Base-by-base conservation (phyloP, 37 sponge, comb jelly and placozoan genomes). In the Cladorhizidae sp. region DNA sequence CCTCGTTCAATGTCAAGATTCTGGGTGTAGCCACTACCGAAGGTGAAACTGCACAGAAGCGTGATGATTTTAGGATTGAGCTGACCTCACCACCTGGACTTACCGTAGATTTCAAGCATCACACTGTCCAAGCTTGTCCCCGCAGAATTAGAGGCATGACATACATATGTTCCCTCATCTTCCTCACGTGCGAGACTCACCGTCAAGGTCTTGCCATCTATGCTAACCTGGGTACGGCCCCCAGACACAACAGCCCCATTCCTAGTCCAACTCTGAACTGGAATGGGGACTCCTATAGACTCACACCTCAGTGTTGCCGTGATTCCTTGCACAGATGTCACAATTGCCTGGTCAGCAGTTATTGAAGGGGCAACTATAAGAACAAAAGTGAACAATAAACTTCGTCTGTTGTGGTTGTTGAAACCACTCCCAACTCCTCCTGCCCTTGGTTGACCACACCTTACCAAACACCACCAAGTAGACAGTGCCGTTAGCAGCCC, bases 231-330 rank as follows among this genome's bases (percentile, higher is more conserved):
- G 73, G 33, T 52, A 31, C 63, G 41, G 21, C 45, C 70, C 43
- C 64, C 36, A 28, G 57, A 59, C 40, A 72, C 25, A n/a, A 25
- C 26, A 18, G n/a, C 26, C 15, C 76, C 73, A 57, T 85, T 77
- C 59, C 81, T 55, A 31, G n/a, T 22, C 87, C 87, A 87, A 49
- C 72, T 81, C 57, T 74, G 51, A 70, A 49, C 7, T 35, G 87
- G 92, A 40, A 57, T 28, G 23, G 92, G 92, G 69, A 79, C 80
- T 31, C 92, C 92, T 21, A 76, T 74, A 17, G 80, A 84, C 26
- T 25, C 29, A 38, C 92, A 91, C 11, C 36, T 20, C 63, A 91
- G 57, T 5, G 63, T 49, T 38, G 63, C 75, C 25, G 63, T 51
- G 35, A n/a, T 67, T 1, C 92, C 92, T 54, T 49, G 40, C 39